These are phyloP conservation scores for Bembecia ichneumoniformis DNA, from an alignment of 2,888 invertebrate species.

Conservation along the genomic window DNA sequence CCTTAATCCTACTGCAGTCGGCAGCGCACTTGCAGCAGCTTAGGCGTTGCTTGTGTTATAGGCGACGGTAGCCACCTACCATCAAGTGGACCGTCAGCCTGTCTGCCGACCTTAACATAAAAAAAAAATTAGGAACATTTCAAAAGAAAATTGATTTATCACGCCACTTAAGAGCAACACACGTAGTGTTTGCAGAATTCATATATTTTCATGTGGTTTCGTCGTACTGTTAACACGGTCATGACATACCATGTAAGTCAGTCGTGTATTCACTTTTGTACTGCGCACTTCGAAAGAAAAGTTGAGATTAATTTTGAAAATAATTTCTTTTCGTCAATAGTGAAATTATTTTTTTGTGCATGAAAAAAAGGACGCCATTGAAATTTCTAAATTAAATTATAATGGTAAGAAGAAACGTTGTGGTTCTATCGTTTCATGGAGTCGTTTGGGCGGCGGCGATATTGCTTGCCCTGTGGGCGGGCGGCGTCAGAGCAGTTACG, in stretches of 20 bases:
- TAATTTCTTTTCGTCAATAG: background rate
- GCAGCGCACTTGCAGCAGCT: no score
- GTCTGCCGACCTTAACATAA: no score
- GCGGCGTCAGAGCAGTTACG: conserved; percentile 37
- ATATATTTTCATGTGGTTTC: conserved; percentile 44
- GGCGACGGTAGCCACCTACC: no score
- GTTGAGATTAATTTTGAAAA: background rate
- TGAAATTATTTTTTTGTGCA: background rate
- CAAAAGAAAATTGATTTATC: conserved; percentile 50
- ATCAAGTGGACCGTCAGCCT: no score
- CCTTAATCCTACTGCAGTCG: no score
- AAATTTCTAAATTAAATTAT: conserved; percentile 6
- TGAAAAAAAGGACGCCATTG: background rate
- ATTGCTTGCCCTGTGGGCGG: conserved; percentile 48
- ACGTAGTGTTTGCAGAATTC: conserved; percentile 53
- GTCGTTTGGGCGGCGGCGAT: conserved; percentile 37
- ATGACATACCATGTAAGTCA: conserved; percentile 33
- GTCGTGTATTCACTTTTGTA: conserved; percentile 34
- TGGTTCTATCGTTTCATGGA: conserved; percentile 43
- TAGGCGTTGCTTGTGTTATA: no score
- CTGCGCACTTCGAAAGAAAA: conserved; percentile 25
- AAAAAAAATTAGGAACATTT: no score
- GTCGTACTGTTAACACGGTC: conserved; percentile 49
- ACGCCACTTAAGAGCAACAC: conserved; percentile 34
- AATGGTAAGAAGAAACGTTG: conserved; percentile 37